These are phyloP conservation scores for Lacerta bilineata DNA, from an alignment of 2,797 vertebrate species.

Conservation along the genomic window DNA sequence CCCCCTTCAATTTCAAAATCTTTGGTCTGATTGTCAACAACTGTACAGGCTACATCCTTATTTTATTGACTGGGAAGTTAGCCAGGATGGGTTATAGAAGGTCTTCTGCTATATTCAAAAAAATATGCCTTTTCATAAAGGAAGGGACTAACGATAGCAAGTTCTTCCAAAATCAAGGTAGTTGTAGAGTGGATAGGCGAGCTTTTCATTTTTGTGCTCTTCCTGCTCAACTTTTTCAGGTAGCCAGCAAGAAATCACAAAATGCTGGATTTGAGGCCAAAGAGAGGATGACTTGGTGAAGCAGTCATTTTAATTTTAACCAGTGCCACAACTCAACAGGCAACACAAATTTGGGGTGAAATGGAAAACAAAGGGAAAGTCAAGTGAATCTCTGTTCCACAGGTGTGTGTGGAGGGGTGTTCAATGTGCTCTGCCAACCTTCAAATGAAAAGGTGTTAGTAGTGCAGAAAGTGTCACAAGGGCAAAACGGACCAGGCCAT, in stretches of 20 bases:
- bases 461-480: not conserved
- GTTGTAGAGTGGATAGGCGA: not conserved
- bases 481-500: not conserved
- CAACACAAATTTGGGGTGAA: not conserved
- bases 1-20: slow-evolving; percentile 29
- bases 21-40: slow-evolving; percentile 11
- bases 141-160: not conserved
- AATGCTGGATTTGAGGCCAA: not conserved
- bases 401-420: not conserved
- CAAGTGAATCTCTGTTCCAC: too few relatives aligned
- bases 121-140: not conserved
- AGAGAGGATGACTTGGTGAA: not conserved
- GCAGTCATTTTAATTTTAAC: not conserved
- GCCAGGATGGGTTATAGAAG: not conserved
- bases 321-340: too few relatives aligned
- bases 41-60: not conserved
- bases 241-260: slow-evolving; percentile 9
- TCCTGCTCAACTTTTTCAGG: not conserved
- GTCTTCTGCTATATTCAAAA: not conserved
- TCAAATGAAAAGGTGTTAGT: not conserved
- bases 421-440: not conserved
- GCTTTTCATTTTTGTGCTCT: not conserved
- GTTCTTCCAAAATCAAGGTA: not conserved
- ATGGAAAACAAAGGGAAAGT: not conserved
- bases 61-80: not conserved